Evolutionary conservation across 1,140 invertebrate species (phyloP), one percentile per base, ranked within the genome.

Genomic region (Tetraneura akinire): DNA sequence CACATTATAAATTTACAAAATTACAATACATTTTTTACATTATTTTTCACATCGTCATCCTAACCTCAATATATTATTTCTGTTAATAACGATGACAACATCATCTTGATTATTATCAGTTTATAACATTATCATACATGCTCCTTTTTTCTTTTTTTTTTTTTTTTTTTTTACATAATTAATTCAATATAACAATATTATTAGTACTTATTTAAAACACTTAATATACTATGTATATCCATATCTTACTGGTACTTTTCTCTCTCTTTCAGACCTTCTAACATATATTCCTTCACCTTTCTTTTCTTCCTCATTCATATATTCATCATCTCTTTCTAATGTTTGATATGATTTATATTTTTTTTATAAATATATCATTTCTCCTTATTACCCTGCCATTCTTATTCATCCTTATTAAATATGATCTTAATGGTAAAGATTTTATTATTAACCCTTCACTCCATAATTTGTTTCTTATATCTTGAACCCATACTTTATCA

Each of bases 321-420:
- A n/a, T 62, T 62, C 57, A 32, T 62, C 26, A 0, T 62, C 26
- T 62, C 16, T 62, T 0, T 62, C 26, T 32, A 32, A 9, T 2
- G 6, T 62, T 18, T 32, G 26, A 62, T 29, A 29, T 16, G 5
- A 18, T 29, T 62, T 62, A 8, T 18, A 13, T 4, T 62, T 62
- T n/a, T 62, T 32, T 62, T 29, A 62, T 18, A 62, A 26, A 62
- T 2, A 32, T 29, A 62, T 62, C 16, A 62, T 62, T 62, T 16
- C 26, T 62, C 9, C 14, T 62, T 1, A 62, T 6, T 0, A 32
- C 57, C 14, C 6, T 29, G 18, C 26, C 26, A 29, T 29, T 62
- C 32, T 62, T 62, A 32, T 62, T 23, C 16, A 68, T 68, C 47
- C 47, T 68, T 1, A 45, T n/a, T 66, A 66, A 66, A 3, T 66